phyloP scores from a whole-genome alignment of 2,797 vertebrate genomes.

The Leucoraja ocellata region DNA sequence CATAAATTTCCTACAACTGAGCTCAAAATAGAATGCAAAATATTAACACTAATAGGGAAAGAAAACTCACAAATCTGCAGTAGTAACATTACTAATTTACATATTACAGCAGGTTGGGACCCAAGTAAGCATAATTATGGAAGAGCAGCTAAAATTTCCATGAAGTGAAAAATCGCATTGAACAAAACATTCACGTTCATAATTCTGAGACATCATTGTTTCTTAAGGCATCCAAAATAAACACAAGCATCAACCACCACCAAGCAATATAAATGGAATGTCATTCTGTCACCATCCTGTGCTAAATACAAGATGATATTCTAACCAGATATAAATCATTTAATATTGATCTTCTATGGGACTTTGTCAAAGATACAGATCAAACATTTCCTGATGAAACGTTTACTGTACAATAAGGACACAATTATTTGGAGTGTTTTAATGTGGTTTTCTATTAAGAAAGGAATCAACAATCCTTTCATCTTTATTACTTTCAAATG shows the following conservation, averaged over 20 bases:
- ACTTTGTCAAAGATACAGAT: not conserved
- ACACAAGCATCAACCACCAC: too few relatives aligned
- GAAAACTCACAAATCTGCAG: not conserved
- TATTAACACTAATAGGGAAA: not conserved
- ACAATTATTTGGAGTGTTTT: not conserved
- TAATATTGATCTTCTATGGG: not conserved
- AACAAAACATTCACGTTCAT: not conserved
- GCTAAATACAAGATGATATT: not conserved
- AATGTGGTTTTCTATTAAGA: not conserved
- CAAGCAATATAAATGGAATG: not conserved
- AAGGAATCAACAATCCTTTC: not conserved
- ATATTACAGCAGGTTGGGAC: too few relatives aligned
- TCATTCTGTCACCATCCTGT: not conserved
- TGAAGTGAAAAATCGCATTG: not conserved
- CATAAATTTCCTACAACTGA: not conserved
- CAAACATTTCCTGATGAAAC: not conserved
- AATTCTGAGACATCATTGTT: not conserved
- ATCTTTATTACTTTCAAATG: not conserved
- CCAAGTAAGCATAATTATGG: not conserved
- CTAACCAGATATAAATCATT: not conserved
- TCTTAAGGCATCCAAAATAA: not conserved
- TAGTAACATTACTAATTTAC: not conserved
- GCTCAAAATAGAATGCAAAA: not conserved
- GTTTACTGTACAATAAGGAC: not conserved
- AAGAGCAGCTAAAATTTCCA: not conserved